Conservation (phyloP, 2,888 invertebrate genomes). For the Baccha elongata region DNA sequence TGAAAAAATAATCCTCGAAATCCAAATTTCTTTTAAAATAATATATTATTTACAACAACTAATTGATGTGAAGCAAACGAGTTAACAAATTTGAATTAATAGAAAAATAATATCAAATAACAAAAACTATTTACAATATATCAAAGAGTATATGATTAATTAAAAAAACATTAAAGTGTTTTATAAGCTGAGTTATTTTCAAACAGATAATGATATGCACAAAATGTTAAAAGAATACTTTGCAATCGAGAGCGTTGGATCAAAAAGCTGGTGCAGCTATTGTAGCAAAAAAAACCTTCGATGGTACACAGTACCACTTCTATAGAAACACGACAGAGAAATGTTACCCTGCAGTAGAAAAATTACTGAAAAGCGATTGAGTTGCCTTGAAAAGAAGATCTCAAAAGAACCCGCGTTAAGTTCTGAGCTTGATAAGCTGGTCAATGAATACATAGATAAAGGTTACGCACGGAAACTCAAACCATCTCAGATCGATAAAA, state of each 20-base stretch:
- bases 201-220: neutral
- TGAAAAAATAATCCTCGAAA: too few species aligned
- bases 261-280: neutral
- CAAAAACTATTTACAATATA: too few species aligned
- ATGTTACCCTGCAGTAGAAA: neutral
- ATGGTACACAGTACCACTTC: constrained; percentile 1
- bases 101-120: too few species aligned
- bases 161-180: too few species aligned
- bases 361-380: neutral
- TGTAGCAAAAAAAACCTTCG: neutral
- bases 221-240: neutral
- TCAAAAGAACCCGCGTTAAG: neutral
- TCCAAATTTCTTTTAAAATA: too few species aligned
- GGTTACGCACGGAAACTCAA: neutral
- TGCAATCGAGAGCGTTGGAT: neutral
- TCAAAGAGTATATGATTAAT: too few species aligned
- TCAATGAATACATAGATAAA: neutral
- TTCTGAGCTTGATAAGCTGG: neutral
- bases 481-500: neutral
- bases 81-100: too few species aligned
- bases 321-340: neutral
- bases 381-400: neutral
- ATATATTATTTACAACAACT: too few species aligned
- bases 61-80: too few species aligned
- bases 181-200: too few species aligned